These are phyloP conservation scores for Lateolabrax maculatus DNA, from an alignment of 2,797 vertebrate species.

Conservation along the genomic window DNA sequence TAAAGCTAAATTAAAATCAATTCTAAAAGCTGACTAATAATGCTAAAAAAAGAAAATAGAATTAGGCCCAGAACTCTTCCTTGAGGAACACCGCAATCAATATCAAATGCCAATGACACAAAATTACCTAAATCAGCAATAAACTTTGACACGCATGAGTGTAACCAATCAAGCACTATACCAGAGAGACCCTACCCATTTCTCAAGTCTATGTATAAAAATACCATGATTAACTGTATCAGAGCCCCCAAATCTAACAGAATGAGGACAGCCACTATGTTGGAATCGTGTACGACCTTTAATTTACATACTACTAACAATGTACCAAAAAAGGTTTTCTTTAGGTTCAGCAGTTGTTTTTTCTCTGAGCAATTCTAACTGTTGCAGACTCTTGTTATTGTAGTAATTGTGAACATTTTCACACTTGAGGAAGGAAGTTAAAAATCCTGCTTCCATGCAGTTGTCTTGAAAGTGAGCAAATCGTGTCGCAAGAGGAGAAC, in stretches of 20 bases:
- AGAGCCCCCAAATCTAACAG: not conserved
- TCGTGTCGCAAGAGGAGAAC: not conserved
- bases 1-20: not conserved
- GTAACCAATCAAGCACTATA: not conserved
- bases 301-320: not conserved
- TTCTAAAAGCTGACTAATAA: no score
- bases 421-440: not conserved
- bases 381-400: not conserved
- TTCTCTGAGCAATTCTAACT: not conserved
- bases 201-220: not conserved
- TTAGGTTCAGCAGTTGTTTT: not conserved
- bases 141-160: not conserved
- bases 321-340: not conserved
- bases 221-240: not conserved
- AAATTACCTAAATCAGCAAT: not conserved
- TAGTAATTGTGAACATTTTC: not conserved
- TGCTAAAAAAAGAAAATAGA: not conserved
- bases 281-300: not conserved
- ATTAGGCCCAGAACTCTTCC: not conserved
- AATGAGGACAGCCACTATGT: not conserved
- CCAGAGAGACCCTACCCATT: not conserved
- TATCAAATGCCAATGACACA: not conserved
- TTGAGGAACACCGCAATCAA: not conserved
- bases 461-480: not conserved
- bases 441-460: not conserved